Base-by-base conservation (phyloP, 2,888 invertebrate species). In the Eurois occulta region DNA sequence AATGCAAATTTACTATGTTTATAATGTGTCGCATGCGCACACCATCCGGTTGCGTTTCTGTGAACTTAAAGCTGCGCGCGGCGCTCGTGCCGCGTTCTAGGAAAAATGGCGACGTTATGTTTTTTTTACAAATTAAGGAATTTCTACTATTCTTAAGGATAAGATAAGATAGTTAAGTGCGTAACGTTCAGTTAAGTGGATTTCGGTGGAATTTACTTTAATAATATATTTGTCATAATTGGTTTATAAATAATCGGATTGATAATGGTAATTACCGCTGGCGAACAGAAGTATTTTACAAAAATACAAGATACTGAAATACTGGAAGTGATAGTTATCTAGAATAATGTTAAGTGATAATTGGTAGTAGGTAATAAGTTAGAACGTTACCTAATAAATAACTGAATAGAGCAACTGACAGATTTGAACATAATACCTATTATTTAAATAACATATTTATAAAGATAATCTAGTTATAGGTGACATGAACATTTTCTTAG, bases 31-130 rank as follows among this genome's bases (percentile, higher is more conserved):
- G 48, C 88, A 88, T 80, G 80, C 88, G 38, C 70, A 48, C 60
- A 46, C 65, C 77, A 82, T 88, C 88, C 88, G 86, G 88, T 88
- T 87, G 60, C 35, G 72, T 65, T 86, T 83, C 88, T 84, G 58
- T 68, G 86, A 86, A 71, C 55, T 68, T 69, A 75, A 75, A 66
- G 41, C 35, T 41, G 71, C 65, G 75, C 68, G n/a, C 46, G 64
- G 62, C 80, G 80, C 67, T 64, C n/a, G 52, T 1, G 72, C 62
- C 35, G 8, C 52, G 28, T 86, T 88, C 88, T 83, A 71, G 66
- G 88, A 85, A 88, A 73, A 76, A 72, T 67, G 65, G 46, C 64
- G 78, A 66, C 84, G 24, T 41, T 18, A 38, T 46, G 62, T 62
- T 67, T 86, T 67, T 86, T 78, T 86, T 67, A 52, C 6, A 67